Evolutionary conservation across 1,140 invertebrate species (phyloP).

Genomic region (Scaptodrosophila lebanonensis): DNA sequence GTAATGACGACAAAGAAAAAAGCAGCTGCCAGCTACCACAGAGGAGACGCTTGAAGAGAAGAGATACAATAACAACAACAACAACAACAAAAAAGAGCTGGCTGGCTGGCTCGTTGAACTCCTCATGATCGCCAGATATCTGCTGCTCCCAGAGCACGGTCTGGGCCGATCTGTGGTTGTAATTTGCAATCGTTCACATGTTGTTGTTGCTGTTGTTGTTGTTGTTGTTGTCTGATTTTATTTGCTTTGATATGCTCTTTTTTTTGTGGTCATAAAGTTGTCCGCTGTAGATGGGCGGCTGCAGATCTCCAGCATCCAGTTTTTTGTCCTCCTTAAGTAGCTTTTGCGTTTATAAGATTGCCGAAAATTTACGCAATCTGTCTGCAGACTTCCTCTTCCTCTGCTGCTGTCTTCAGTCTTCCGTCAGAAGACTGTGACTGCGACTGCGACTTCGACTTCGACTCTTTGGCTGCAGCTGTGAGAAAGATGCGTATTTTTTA

Average conservation of each 20-base stretch:
- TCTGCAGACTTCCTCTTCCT: slow-evolving; percentile 18
- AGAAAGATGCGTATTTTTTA: slow-evolving; percentile 40
- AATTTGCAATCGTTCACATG: slow-evolving; percentile 73
- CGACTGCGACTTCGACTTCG: too few relatives aligned
- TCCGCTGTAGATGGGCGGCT: too few relatives aligned
- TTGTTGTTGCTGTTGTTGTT: too few relatives aligned
- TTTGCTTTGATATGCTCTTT: slow-evolving; percentile 57
- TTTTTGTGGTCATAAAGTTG: slow-evolving; percentile 60
- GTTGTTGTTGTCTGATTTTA: slow-evolving; percentile 71
- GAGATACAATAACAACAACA: slow-evolving; percentile 24
- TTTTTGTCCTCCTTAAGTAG: slow-evolving; percentile 40
- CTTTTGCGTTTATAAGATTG: slow-evolving; percentile 46
- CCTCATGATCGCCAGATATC: slow-evolving; percentile 54
- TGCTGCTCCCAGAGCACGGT: slow-evolving; percentile 19
- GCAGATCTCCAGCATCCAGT: too few relatives aligned
- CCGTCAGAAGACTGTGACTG: too few relatives aligned
- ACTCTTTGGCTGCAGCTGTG: slow-evolving; percentile 19
- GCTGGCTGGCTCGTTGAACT: background rate
- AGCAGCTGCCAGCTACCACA: slow-evolving; percentile 55
- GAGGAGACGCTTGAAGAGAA: slow-evolving; percentile 9
- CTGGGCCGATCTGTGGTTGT: slow-evolving; percentile 39
- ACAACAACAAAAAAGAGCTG: too few relatives aligned
- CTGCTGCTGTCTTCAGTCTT: slow-evolving; percentile 1
- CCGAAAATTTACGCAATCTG: slow-evolving; percentile 58
- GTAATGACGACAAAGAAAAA: slow-evolving; percentile 69